A percentile compares a stretch with the other conserved stretches of the same genome.
phyloP scores from a whole-genome alignment of 2,113 vertebrate genomes.

The Cinclus cinclus region DNA sequence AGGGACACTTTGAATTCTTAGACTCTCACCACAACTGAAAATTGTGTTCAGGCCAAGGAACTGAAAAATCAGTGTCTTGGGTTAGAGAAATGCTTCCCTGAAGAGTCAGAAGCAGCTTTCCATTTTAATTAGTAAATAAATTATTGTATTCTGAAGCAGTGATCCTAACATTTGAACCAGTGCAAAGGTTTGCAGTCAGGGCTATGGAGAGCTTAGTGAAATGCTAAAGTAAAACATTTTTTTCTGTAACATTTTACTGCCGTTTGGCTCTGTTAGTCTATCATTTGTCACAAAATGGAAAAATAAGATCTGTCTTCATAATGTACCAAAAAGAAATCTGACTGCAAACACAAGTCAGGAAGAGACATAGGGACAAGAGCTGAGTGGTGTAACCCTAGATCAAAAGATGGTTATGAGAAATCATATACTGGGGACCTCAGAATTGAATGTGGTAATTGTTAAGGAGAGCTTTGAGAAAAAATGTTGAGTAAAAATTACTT shows the following conservation, averaged over 20 bases:
- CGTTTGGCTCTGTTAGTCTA: conserved; percentile 52
- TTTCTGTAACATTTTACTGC: conserved; percentile 41
- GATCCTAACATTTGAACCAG: conserved; percentile 37
- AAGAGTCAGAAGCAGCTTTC: conserved; percentile 70
- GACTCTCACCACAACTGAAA: conserved; percentile 76
- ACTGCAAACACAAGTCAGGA: conserved; percentile 11
- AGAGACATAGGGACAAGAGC: neutral
- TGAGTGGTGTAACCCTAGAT: conserved; percentile 19
- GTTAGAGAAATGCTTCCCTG: conserved; percentile 74
- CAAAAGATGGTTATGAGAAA: conserved; percentile 40
- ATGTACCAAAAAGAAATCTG: conserved; percentile 14
- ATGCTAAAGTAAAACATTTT: conserved; percentile 40
- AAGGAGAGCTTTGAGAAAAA: conserved; percentile 34
- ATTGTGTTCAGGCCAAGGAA: conserved; percentile 69
- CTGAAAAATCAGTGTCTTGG: conserved; percentile 74
- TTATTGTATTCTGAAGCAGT: conserved; percentile 50
- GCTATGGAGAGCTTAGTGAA: conserved; percentile 24
- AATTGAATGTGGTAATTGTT: conserved; percentile 40
- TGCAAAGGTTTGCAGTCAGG: conserved; percentile 45
- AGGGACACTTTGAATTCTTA: conserved; percentile 75
- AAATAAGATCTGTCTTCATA: conserved; percentile 43
- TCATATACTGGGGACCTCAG: conserved; percentile 2
- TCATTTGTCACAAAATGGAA: conserved; percentile 64
- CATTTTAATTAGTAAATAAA: conserved; percentile 72
- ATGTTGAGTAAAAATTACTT: conserved; percentile 36